Evolutionary conservation across 2,113 vertebrate genomes (phyloP).

Genomic region (Austrofundulus limnaeus): DNA sequence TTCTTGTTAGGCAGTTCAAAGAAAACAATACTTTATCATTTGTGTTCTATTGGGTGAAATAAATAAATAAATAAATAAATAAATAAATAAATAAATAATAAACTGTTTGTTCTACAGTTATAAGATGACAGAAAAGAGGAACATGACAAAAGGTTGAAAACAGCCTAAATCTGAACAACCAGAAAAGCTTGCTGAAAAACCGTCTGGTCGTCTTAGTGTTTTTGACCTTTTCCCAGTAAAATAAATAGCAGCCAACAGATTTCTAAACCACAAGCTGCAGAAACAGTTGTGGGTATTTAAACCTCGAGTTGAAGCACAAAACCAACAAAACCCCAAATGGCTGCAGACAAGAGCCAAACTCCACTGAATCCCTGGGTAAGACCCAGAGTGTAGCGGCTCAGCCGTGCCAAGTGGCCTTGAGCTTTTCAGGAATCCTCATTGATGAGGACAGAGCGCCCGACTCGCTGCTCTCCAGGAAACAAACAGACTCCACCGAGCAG

Average conservation of each 20-base stretch:
- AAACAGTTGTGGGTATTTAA: constrained; percentile 14
- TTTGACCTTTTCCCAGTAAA: too few relatives aligned
- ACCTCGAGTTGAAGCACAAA: constrained; percentile 13
- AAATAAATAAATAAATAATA: too few relatives aligned
- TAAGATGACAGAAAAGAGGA: neutral
- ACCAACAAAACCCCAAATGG: constrained; percentile 41
- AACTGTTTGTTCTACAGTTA: too few relatives aligned
- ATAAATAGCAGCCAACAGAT: neutral
- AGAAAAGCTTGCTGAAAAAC: neutral
- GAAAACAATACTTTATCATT: too few relatives aligned
- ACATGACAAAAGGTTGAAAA: constrained; percentile 1
- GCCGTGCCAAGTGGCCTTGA: constrained; percentile 37
- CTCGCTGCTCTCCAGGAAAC: constrained; percentile 43
- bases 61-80: too few relatives aligned
- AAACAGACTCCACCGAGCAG: constrained; percentile 4
- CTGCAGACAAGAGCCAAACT: constrained; percentile 30
- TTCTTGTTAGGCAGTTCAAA: too few relatives aligned
- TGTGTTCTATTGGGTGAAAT: too few relatives aligned
- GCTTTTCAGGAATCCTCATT: constrained; percentile 54
- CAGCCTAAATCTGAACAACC: neutral
- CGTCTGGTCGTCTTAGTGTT: too few relatives aligned
- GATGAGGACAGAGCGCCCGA: constrained; percentile 9
- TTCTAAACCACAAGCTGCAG: neutral
- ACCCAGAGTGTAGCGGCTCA: constrained; percentile 11
- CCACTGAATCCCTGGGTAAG: constrained; percentile 7